phyloP scores from a whole-genome alignment of 53 echinoderm and acorn worm species.

The Apostichopus leukothele region DNA sequence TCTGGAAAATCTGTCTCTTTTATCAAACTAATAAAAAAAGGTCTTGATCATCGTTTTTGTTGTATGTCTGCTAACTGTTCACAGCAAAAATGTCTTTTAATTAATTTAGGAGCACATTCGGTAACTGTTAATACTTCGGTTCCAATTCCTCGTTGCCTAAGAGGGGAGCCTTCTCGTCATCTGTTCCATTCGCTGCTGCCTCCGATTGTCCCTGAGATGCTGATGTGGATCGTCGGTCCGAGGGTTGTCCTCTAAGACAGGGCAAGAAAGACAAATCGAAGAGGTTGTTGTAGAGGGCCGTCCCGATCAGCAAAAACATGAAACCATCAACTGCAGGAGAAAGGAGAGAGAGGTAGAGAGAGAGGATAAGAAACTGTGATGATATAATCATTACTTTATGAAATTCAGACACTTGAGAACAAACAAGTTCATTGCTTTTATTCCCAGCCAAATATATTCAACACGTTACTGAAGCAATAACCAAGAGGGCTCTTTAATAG shows the following conservation, averaged over 20 bases:
- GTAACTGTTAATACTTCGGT: background rate
- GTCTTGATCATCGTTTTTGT: no score
- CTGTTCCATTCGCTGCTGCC: constrained; percentile 25
- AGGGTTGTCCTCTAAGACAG: constrained; percentile 50
- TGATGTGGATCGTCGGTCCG: background rate
- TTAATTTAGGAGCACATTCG: background rate
- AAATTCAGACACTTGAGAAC: no score
- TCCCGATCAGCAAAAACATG: constrained; percentile 75
- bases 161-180: constrained; percentile 57
- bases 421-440: no score
- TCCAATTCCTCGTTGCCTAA: constrained; percentile 40
- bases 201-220: constrained; percentile 32
- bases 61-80: background rate
- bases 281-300: constrained; percentile 74
- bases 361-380: no score
- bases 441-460: no score
- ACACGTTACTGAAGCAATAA: no score
- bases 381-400: no score
- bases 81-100: background rate
- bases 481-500: no score
- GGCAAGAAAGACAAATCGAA: constrained; percentile 75
- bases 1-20: no score
- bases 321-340: constrained; percentile 73
- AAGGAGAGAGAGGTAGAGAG: background rate
- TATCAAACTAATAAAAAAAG: no score